These are phyloP conservation scores for Myiozetetes cayanensis DNA, from an alignment of 2,113 vertebrate genomes.

Conservation along the genomic window DNA sequence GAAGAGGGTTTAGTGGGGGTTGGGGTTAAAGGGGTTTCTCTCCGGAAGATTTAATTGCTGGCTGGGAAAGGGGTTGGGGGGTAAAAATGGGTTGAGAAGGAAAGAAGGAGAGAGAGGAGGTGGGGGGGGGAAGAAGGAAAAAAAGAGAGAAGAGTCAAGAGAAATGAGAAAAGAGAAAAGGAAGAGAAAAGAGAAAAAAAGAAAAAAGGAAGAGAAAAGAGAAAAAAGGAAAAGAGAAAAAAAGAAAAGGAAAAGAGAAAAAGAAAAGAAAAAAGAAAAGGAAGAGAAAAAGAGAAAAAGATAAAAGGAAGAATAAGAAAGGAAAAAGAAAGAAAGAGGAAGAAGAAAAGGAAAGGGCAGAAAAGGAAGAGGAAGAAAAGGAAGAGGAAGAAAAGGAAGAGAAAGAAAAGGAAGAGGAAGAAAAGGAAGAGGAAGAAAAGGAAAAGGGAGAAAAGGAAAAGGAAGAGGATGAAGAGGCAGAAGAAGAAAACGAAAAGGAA, in stretches of 20 bases:
- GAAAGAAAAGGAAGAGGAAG: too few species aligned
- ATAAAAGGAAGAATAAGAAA: accelerated
- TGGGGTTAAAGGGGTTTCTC: not conserved
- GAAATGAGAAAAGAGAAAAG: too few species aligned
- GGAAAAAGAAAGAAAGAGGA: too few species aligned
- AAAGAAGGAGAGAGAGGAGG: too few species aligned
- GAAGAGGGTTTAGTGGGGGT: too few species aligned
- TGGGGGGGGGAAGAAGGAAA: accelerated
- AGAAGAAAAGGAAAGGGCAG: too few species aligned
- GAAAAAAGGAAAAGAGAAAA: too few species aligned
- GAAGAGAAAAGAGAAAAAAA: accelerated
- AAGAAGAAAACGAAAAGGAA: not conserved
- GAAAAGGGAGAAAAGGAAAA: too few species aligned
- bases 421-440: too few species aligned
- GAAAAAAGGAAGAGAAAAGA: accelerated
- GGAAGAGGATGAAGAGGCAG: not conserved
- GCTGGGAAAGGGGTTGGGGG: not conserved
- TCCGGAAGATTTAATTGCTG: not conserved
- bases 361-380: accelerated
- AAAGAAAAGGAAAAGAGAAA: not conserved
- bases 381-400: too few species aligned
- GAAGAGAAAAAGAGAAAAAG: too few species aligned
- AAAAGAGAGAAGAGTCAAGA: too few species aligned
- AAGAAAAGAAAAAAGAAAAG: not conserved
- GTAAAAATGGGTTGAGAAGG: not conserved